Evolutionary conservation across 2,113 vertebrate genomes (phyloP).

Genomic region (Glaucomys volans): DNA sequence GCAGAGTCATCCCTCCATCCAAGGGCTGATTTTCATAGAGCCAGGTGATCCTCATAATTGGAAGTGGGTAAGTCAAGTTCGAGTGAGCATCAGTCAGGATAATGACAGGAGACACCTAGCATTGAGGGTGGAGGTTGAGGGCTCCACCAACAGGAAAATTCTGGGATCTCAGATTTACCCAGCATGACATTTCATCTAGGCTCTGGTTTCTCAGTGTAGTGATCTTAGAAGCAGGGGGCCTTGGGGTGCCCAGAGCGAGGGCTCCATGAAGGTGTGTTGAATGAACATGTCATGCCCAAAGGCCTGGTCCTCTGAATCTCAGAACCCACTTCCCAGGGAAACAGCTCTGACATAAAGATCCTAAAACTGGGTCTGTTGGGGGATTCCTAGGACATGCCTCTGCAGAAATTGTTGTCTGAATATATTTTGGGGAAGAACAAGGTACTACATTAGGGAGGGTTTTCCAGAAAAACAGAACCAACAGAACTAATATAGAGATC

Average conservation of each 20-base stretch:
- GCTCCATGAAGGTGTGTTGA: neutral
- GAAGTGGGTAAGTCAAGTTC: neutral
- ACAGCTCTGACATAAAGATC: neutral
- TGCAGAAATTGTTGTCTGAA: neutral
- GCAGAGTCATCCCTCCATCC: neutral
- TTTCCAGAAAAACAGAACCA: neutral
- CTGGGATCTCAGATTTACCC: neutral
- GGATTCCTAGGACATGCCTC: neutral
- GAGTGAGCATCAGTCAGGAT: neutral
- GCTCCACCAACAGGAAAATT: neutral
- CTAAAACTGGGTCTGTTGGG: too few species aligned
- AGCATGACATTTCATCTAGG: neutral
- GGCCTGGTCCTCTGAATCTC: too few species aligned
- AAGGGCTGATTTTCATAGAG: neutral
- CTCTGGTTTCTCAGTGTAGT: neutral
- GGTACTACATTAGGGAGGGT: neutral
- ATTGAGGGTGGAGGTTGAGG: neutral
- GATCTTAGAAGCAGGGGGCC: neutral
- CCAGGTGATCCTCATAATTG: neutral
- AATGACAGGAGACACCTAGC: too few species aligned
- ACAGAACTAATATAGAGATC: neutral
- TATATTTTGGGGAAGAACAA: neutral
- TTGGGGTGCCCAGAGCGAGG: fast-evolving
- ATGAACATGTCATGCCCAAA: fast-evolving
- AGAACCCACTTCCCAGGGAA: neutral